These are phyloP conservation scores for Kuschelorhynchus macadamiae DNA, from an alignment of 2,888 invertebrate genomes.

Conservation along the genomic window DNA sequence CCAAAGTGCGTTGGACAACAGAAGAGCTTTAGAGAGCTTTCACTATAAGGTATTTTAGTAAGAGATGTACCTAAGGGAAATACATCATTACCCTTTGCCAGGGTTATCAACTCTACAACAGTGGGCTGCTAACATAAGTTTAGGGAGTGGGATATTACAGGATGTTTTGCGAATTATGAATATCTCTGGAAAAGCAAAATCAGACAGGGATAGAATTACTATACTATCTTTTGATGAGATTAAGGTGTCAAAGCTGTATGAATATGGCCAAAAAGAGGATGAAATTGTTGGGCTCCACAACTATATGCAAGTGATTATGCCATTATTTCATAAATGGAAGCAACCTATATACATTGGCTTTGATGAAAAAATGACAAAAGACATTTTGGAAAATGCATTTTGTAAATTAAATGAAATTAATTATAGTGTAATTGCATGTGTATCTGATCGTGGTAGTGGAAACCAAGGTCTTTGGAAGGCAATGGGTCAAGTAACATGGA, in stretches of 20 bases:
- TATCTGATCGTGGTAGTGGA: slow-evolving; percentile 56
- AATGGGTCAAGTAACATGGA: slow-evolving; percentile 7
- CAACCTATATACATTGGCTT: slow-evolving; percentile 56
- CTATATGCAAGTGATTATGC: slow-evolving; percentile 55
- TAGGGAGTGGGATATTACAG: slow-evolving; percentile 12
- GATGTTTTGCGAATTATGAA: too few species aligned
- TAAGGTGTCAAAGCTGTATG: slow-evolving; percentile 37
- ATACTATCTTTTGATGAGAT: slow-evolving; percentile 36
- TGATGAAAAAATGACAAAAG: slow-evolving; percentile 58
- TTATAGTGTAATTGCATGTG: slow-evolving; percentile 59
- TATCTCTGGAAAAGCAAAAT: too few species aligned
- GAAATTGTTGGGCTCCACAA: slow-evolving; percentile 55
- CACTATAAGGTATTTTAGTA: slow-evolving; percentile 51
- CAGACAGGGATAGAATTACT: too few species aligned
- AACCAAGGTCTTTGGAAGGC: slow-evolving; percentile 57
- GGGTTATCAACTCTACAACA: slow-evolving; percentile 36
- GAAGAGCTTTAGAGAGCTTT: slow-evolving; percentile 48
- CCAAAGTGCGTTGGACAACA: slow-evolving; percentile 3
- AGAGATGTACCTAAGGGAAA: slow-evolving; percentile 45
- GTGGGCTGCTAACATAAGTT: slow-evolving; percentile 39
- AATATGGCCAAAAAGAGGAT: slow-evolving; percentile 53
- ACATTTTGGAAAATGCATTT: slow-evolving; percentile 51
- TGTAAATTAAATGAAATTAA: slow-evolving; percentile 44
- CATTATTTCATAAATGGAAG: slow-evolving; percentile 52
- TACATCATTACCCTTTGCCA: slow-evolving; percentile 52